Evolutionary conservation across 2,113 vertebrate species (phyloP).

Genomic region (human (Homo sapiens)): DNA sequence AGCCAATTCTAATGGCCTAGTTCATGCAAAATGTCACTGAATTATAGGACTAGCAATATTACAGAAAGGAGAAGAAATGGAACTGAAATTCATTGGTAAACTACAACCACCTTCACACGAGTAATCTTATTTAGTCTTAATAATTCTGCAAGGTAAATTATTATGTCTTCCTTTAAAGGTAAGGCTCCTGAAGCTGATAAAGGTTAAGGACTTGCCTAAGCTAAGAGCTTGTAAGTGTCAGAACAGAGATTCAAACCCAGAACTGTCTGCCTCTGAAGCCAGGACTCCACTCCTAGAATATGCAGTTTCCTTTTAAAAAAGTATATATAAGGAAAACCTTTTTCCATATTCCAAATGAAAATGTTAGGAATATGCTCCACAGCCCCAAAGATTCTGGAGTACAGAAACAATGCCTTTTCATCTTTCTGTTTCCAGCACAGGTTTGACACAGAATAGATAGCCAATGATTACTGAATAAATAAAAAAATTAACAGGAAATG

Average conservation of each 20-base stretch:
- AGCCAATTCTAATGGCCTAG: not conserved
- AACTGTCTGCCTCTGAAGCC: not conserved
- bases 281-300: not conserved
- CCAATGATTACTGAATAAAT: not conserved
- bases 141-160: not conserved
- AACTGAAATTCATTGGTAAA: not conserved
- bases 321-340: not conserved
- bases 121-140: not conserved
- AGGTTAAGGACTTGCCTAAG: not conserved
- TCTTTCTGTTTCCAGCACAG: not conserved
- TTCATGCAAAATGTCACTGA: constrained; percentile 5
- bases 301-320: not conserved
- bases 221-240: not conserved
- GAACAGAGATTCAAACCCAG: not conserved
- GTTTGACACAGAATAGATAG: not conserved
- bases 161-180: constrained; percentile 29
- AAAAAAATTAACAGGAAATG: not conserved
- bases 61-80: not conserved
- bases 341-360: not conserved
- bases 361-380: not conserved
- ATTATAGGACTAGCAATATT: not conserved
- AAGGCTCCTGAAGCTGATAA: not conserved
- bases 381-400: not conserved
- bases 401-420: not conserved
- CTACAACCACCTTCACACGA: not conserved